Evolutionary conservation across 1,140 invertebrate genomes (phyloP), one percentile per base, ranked within the genome.

Genomic region (Vollenhovia emeryi): DNA sequence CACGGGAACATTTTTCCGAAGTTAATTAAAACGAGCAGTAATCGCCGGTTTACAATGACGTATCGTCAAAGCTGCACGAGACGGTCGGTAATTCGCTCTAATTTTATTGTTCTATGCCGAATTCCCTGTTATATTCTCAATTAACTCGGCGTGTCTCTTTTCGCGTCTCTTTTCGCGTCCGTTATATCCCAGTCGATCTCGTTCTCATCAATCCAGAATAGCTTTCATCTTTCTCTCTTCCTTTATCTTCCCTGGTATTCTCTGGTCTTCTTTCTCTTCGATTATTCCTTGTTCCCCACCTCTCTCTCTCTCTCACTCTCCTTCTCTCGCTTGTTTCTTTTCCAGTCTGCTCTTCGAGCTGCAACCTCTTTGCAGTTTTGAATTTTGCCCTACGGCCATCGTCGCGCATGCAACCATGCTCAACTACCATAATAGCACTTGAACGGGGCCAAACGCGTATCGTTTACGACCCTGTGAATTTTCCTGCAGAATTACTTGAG

Each of bases 11-110:
- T 91, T 91, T 91, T 88, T 85, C 48, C 76, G 78, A 90, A 90
- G 64, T 90, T 90, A 88, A 91, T 91, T 91, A 91, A 91, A 89
- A 87, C 84, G 73, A 76, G 76, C 71, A 80, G 57, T 69, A 60
- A 27, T 73, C 74, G n/a, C 48, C 69, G 50, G 27, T 48, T 71
- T 43, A 73, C 55, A 83, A 88, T 60, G 64, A 21, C 18, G 15
- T 45, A 57, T 52, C 84, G 48, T 87, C 48, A 71, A 27, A 55
- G 24, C 30, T 86, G 43, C 66, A 33, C n/a, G 9, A 43, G 24
- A 45, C n/a, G 13, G n/a, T n/a, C n/a, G n/a, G n/a, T 43, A 55
- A 69, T 11, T 75, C 55, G n/a, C 6, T 59, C n/a, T 55, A 33
- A 24, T 52, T 50, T 21, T n/a, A 48, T 76, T 76, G 30, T 62